Base-by-base conservation (phyloP, 2,113 vertebrate genomes). In the Charadrius vociferus region DNA sequence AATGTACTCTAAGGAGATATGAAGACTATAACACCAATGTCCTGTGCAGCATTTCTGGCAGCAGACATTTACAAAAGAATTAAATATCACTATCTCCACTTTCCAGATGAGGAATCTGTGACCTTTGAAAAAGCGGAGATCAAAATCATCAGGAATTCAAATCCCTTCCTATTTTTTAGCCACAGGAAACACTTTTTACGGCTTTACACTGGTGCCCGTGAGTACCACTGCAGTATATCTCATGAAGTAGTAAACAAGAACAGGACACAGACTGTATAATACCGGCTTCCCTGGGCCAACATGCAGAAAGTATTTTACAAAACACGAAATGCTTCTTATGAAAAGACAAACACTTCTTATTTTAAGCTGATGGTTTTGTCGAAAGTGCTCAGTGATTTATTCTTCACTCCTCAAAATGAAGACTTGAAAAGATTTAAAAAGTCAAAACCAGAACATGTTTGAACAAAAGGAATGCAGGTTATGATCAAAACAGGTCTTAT, bases 91-190 rank as follows among this genome's bases (percentile, higher is more conserved):
- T 36, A 41, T 41, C 73, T 58, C 75, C 39, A 58, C 67, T 66
- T 92, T 80, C 50, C 29, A 90, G 85, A 67, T n/a, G 23, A 66
- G 53, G 62, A 91, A 94, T 73, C 17, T 14, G 58, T 0, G 18
- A 79, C 66, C 74, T 95, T 90, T 83, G 84, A 53, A 82, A 82
- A 73, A 79, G 27, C 70, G 88, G 22, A 34, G 39, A 94, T 53
- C 70, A 90, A 72, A 86, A 19, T 58, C 34, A 81, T 89, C 73
- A 91, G 84, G 88, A 93, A 93, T 74, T 78, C 78, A 36, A 96
- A 81, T 39, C 24, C 41, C 50, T 88, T 62, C 73, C 45, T 34
- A 20, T 22, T 19, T 79, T 85, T 79, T 11, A 90, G 73, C 61
- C 79, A 71, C 8, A 88, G 41, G 41, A 95, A 92, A 82, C 23